phyloP scores from a whole-genome alignment of 2,888 invertebrate species.

The Stenoptilia bipunctidactyla region DNA sequence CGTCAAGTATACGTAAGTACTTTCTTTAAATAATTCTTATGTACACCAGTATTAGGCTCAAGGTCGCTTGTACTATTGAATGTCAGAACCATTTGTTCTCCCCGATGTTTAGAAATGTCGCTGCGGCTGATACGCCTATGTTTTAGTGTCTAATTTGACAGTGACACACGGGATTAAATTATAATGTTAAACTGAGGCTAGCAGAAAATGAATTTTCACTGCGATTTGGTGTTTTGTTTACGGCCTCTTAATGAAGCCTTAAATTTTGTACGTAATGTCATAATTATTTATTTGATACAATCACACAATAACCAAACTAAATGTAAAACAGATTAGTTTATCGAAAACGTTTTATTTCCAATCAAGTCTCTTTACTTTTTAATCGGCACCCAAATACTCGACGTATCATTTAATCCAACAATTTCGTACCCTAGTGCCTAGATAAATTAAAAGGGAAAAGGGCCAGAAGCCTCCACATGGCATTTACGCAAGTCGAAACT shows the following conservation, averaged over 20 bases:
- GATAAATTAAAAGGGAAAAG: slow-evolving; percentile 2
- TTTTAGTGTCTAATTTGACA: slow-evolving; percentile 64
- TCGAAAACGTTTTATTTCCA: no score
- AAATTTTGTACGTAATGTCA: no score
- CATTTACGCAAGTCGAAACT: slow-evolving; percentile 48
- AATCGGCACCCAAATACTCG: no score
- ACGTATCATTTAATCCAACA: background rate
- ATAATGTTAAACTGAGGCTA: slow-evolving; percentile 40
- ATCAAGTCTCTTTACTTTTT: no score
- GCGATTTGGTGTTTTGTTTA: slow-evolving; percentile 30
- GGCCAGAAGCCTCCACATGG: slow-evolving; percentile 17
- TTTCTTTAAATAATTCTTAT: slow-evolving; percentile 30
- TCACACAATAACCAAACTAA: no score
- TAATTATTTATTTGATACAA: no score
- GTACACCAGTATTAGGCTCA: slow-evolving; percentile 42
- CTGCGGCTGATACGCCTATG: slow-evolving; percentile 56
- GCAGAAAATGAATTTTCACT: slow-evolving; percentile 40
- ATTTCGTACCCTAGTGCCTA: background rate
- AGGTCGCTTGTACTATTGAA: slow-evolving; percentile 56
- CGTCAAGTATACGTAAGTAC: slow-evolving; percentile 2
- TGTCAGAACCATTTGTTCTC: slow-evolving; percentile 63
- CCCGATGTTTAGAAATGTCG: slow-evolving; percentile 64
- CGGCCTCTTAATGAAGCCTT: no score
- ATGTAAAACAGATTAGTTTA: no score
- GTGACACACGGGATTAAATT: slow-evolving; percentile 64